phyloP scores from a whole-genome alignment of 2,888 invertebrate species.

The Eilema caniola region DNA sequence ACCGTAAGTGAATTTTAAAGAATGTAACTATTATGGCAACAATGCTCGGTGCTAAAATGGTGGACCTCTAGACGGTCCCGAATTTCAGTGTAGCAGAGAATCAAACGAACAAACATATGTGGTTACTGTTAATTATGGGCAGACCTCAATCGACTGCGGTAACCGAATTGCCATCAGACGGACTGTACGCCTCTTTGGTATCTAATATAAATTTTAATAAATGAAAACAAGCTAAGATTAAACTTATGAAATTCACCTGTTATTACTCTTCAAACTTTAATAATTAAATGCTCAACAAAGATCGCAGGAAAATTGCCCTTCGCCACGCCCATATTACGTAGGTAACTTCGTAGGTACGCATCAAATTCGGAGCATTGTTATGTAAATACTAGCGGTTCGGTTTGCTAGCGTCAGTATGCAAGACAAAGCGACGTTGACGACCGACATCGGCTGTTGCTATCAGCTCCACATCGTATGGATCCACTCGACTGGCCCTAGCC shows the following conservation, averaged over 20 bases:
- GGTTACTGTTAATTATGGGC: not conserved
- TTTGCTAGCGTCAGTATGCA: constrained; percentile 79
- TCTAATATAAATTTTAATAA: not conserved
- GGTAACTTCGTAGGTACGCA: constrained; percentile 66
- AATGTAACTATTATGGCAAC: not conserved
- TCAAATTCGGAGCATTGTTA: constrained; percentile 83
- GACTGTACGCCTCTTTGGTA: not conserved
- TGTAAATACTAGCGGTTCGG: constrained; percentile 83
- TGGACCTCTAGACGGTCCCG: not conserved
- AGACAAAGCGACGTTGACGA: constrained; percentile 85
- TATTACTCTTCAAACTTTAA: constrained; percentile 8
- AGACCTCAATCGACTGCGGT: not conserved
- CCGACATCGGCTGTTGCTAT: constrained; percentile 79
- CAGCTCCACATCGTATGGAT: constrained; percentile 71
- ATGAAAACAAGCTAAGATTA: constrained; percentile 3
- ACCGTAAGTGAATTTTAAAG: not conserved
- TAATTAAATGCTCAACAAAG: constrained; percentile 21
- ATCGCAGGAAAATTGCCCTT: constrained; percentile 37
- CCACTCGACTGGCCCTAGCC: constrained; percentile 65
- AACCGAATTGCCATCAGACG: not conserved
- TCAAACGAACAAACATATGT: not conserved
- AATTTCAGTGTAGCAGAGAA: not conserved
- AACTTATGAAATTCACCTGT: constrained; percentile 2
- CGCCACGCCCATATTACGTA: constrained; percentile 49
- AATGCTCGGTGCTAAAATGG: not conserved